These are phyloP conservation scores for Nerophis lumbriciformis DNA, from an alignment of 2,113 vertebrate species.

Conservation along the genomic window DNA sequence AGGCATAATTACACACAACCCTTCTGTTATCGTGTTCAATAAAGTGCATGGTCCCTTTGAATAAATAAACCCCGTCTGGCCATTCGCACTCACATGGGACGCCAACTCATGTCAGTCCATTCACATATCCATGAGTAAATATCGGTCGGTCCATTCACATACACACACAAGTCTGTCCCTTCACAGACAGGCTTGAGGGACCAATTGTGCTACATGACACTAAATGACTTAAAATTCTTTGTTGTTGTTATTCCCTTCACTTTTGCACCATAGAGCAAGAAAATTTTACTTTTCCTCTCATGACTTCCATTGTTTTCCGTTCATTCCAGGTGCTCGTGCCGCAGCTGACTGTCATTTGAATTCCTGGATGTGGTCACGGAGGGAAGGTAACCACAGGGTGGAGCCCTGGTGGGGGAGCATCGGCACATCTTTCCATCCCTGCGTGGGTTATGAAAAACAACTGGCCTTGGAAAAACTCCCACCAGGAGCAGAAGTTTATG, in stretches of 20 bases:
- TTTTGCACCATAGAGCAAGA: background rate
- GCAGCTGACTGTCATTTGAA: conserved; percentile 50
- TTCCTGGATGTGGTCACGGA: conserved; percentile 62
- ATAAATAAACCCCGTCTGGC: background rate
- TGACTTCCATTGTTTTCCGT: background rate
- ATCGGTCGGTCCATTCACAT: background rate
- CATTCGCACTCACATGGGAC: background rate
- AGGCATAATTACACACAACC: too few relatives aligned
- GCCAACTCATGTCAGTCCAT: background rate
- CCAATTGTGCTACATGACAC: too few relatives aligned
- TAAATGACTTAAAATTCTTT: background rate
- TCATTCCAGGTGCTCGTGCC: conserved; percentile 16
- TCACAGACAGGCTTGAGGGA: too few relatives aligned
- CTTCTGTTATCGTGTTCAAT: too few relatives aligned
- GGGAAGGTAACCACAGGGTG: conserved; percentile 41
- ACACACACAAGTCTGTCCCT: background rate
- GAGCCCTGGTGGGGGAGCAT: conserved; percentile 27
- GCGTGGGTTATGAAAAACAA: background rate
- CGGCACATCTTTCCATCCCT: conserved; percentile 13
- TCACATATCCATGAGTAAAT: background rate
- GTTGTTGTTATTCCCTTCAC: background rate
- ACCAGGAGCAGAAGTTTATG: background rate
- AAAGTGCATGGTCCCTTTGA: too few relatives aligned
- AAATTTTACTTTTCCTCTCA: background rate
- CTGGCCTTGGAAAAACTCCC: background rate